phyloP scores from a whole-genome alignment of 2,888 invertebrate species.

The Lithosia quadra region DNA sequence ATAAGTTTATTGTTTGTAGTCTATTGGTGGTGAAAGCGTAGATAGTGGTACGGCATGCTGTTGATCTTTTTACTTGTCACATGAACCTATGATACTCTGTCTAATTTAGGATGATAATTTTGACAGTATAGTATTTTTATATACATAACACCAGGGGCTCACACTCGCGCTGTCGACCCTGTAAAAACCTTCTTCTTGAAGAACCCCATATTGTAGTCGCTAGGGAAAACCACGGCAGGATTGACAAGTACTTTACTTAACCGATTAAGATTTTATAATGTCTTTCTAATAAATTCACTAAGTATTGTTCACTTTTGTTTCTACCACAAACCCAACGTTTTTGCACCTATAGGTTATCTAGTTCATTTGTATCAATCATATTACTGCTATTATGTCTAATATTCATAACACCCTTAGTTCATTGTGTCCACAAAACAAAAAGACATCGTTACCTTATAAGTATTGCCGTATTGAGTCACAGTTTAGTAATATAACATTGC shows the following conservation, averaged over 20 bases:
- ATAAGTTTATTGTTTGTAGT: constrained; percentile 30
- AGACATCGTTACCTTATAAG: background rate
- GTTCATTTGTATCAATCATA: too few species aligned
- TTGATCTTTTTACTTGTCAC: constrained; percentile 10
- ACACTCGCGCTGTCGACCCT: too few species aligned
- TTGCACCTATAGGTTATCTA: background rate
- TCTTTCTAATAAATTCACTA: background rate
- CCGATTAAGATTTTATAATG: background rate
- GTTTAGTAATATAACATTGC: background rate
- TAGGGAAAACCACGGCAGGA: too few species aligned
- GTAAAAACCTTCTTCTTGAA: too few species aligned
- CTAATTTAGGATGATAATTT: too few species aligned
- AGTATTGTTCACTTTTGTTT: background rate
- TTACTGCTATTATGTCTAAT: too few species aligned
- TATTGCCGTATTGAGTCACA: background rate
- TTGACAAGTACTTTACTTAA: background rate
- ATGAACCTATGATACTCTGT: too few species aligned
- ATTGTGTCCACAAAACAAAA: background rate
- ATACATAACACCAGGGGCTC: too few species aligned
- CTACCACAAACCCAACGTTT: background rate
- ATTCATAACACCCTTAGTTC: too few species aligned
- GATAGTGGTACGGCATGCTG: constrained; percentile 4
- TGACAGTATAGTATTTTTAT: too few species aligned
- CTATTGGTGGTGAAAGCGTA: constrained; percentile 30
- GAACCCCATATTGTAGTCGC: too few species aligned